These are phyloP conservation scores for Vireo griseus DNA, from an alignment of 2,797 vertebrate species.

Conservation along the genomic window DNA sequence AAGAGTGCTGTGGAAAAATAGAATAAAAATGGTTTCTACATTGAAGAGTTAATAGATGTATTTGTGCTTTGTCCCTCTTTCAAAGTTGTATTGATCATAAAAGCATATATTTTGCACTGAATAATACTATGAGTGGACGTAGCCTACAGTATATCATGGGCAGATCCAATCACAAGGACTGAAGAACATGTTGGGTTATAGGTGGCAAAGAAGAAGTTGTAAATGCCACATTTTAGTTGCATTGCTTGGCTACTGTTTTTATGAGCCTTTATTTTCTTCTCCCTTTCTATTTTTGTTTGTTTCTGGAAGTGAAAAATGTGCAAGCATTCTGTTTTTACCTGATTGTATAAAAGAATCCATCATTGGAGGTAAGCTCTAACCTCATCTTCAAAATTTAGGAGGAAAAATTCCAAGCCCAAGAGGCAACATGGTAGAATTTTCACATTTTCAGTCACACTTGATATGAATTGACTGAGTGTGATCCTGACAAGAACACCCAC, in stretches of 20 bases:
- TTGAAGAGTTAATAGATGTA: neutral
- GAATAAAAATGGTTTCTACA: neutral
- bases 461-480: neutral
- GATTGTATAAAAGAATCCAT: neutral
- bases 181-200: neutral
- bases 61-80: neutral
- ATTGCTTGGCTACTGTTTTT: neutral
- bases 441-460: neutral
- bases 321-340: neutral
- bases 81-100: neutral
- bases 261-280: neutral
- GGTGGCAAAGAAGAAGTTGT: neutral
- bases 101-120: neutral
- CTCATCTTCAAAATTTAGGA: neutral
- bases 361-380: neutral
- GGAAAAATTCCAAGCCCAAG: neutral
- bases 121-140: neutral
- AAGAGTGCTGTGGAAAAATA: neutral
- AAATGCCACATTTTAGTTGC: neutral
- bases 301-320: neutral
- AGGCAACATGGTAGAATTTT: neutral
- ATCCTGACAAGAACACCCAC: neutral
- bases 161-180: neutral
- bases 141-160: neutral
- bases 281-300: neutral